Evolutionary conservation across 2,888 invertebrate genomes (phyloP), one percentile per base, ranked within the genome.

Genomic region (Lasioglossum marginatum): DNA sequence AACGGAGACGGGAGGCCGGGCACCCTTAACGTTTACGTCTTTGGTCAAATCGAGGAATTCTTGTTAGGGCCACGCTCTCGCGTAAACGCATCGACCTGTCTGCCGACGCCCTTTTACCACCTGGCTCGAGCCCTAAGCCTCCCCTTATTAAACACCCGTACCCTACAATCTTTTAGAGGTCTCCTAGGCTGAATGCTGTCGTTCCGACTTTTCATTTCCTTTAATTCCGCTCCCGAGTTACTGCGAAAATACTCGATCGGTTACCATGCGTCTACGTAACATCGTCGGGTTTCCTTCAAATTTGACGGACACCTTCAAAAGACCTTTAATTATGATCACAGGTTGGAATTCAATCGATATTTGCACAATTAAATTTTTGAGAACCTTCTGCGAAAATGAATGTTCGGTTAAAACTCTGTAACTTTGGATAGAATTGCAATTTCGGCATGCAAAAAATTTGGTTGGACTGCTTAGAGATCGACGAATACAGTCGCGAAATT

Each of bases 121-220:
- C 93, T 94, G 93, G 23, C 40, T 89, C 92, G 23, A 34, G 87
- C 89, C 89, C 90, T 93, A 12, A 14, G 92, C 93, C 93, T 93
- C 92, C 92, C 90, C 92, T 93, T 93, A 92, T 93, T 94, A 92
- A 93, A 92, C 90, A 66, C 87, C 79, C 83, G 75, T 71, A 81
- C 52, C 78, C 8, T 60, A 68, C 27, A 31, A 63, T 14, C 14
- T 63, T 63, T 14, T 31, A 63, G 63, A 0, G 31, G 16, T 14
- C 63, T 31, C 16, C 60, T 52, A 52, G 16, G 27, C 27, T 16
- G 63, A 63, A 63, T 16, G 31, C 31, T 31, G 31, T 63, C 63
- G 63, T 63, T 63, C 31, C 16, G 63, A 31, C 27, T 60, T 60
- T 27, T 60, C 27, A 60, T 63, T 63, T 14, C 31, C 31, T 63